Conservation (phyloP, 2,797 vertebrate species). For the Carcharodon carcharias region DNA sequence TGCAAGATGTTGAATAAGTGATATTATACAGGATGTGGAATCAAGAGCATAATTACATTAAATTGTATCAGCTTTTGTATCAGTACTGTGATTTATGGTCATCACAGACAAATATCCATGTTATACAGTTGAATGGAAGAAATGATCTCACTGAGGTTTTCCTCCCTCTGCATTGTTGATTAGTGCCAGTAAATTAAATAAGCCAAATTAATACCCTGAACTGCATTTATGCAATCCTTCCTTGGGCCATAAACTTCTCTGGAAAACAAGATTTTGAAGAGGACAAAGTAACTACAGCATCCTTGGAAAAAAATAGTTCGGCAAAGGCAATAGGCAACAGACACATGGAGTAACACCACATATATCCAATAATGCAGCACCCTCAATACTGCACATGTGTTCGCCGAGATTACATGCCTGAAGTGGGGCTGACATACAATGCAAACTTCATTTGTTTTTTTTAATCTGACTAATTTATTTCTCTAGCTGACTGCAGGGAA, state of each 20-base stretch:
- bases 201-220: not conserved
- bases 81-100: not conserved
- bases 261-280: not conserved
- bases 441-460: not conserved
- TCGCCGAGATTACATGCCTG: not conserved
- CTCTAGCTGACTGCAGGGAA: not conserved
- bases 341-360: not conserved
- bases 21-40: not conserved
- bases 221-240: not conserved
- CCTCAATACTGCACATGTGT: not conserved
- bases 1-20: not conserved
- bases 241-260: not conserved
- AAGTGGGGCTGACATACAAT: not conserved
- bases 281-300: not conserved
- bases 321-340: not conserved
- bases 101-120: not conserved
- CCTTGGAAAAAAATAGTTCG: not conserved
- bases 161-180: not conserved
- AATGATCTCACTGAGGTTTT: not conserved
- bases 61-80: not conserved
- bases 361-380: not conserved
- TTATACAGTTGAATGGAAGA: not conserved
- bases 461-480: not conserved
- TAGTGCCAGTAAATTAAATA: not conserved
- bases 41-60: not conserved